Conservation (phyloP, 2,888 invertebrate species). For the Antitype chi region DNA sequence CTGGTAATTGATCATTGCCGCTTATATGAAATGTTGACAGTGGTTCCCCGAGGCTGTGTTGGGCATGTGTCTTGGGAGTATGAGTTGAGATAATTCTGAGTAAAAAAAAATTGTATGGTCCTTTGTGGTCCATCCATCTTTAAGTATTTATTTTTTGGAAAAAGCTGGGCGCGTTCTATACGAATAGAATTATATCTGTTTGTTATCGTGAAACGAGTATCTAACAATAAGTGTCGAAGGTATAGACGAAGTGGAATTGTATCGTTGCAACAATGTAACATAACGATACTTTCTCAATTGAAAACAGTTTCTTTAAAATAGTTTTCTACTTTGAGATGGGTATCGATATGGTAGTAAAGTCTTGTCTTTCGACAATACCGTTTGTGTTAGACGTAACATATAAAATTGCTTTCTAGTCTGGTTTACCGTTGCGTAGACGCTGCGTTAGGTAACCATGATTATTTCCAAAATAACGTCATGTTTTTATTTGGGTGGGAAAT, state of each 20-base stretch:
- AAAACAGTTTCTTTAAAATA: slow-evolving; percentile 16
- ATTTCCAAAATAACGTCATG: background rate
- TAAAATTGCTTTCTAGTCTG: background rate
- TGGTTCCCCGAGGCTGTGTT: background rate
- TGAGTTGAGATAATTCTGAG: background rate
- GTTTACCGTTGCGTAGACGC: background rate
- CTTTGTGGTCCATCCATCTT: slow-evolving; percentile 20
- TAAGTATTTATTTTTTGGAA: background rate
- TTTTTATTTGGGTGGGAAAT: too few species aligned
- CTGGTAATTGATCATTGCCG: slow-evolving; percentile 16
- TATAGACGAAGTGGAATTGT: slow-evolving; percentile 27
- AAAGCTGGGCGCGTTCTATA: background rate
- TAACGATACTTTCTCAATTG: slow-evolving; percentile 33
- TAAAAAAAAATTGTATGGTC: background rate
- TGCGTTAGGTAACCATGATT: background rate
- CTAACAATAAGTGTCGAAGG: slow-evolving; percentile 15
- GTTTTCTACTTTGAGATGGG: slow-evolving; percentile 9
- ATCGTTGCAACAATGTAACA: slow-evolving; percentile 36
- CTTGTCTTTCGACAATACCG: background rate
- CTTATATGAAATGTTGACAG: slow-evolving; percentile 16
- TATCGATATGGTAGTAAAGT: background rate
- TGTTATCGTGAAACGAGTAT: background rate
- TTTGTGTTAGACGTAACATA: background rate
- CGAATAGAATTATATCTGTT: background rate
- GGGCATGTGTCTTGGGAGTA: background rate